Evolutionary conservation across 2,888 invertebrate species (phyloP), one percentile per base, ranked within the genome.

Genomic region (Agrochola macilenta): DNA sequence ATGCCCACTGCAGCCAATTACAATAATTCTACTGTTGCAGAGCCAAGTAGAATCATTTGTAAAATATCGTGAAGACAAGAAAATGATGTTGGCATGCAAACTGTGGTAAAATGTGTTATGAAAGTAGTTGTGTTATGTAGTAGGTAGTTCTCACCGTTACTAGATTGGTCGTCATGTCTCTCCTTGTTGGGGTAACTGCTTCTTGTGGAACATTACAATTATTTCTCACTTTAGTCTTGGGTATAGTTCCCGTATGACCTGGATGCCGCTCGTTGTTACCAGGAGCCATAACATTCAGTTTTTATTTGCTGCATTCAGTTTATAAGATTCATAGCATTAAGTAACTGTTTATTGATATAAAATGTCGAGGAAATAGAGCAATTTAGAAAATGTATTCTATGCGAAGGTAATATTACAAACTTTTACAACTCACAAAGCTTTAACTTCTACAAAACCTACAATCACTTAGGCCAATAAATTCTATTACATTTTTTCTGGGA

Each of bases 231-330:
- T 97, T 97, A 74, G 97, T 96, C 95, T 98, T 98, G 86, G 98
- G 98, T 89, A 98, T 97, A 61, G 98, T 97, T 88, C 98, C 98
- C 89, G 98, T 98, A 90, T 96, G 96, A 90, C 94, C 93, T 89
- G 96, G 93, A 90, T 96, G 96, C 81, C 96, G 93, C 89, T 96
- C 96, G 92, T 96, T 96, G 92, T 96, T 96, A 88, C 96, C 96
- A 93, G 96, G 96, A 93, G 96, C 96, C 96, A 96, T 96, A 93
- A 94, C 95, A 94, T 91, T 91, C 82, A 91, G 89, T 91, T 91
- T 85, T 84, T 85, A 86, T 80, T 82, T 87, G 78, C 88, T 85
- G 80, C 78, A 79, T 79, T 87, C 88, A 86, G 83, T 75, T 81
- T 46, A 77, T 69, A 88, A 86, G 86, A 85, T 85, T 86, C 89